These are phyloP conservation scores for Brienomyrus brachyistius DNA, from an alignment of 2,113 vertebrate genomes.

Conservation along the genomic window DNA sequence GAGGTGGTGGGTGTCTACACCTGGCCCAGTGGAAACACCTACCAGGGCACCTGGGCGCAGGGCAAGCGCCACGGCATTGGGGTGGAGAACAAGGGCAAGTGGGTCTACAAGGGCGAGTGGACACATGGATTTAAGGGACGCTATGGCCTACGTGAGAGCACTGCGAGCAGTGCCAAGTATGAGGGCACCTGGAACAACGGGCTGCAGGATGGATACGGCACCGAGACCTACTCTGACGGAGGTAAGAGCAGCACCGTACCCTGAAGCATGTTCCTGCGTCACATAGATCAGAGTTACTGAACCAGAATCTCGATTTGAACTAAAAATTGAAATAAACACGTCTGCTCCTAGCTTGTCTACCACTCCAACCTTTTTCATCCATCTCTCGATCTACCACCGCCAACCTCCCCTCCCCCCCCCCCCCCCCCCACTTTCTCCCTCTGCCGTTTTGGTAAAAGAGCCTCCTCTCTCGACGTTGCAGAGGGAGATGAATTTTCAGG, in stretches of 20 bases:
- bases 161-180: conserved; percentile 87
- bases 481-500: conserved; percentile 25
- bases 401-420: not conserved
- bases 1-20: conserved; percentile 98
- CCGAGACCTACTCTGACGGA: conserved; percentile 97
- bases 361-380: not conserved
- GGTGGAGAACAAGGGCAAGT: conserved; percentile 95
- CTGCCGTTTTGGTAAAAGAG: not conserved
- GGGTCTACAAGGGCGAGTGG: conserved; percentile 98
- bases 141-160: conserved; percentile 91
- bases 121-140: conserved; percentile 98
- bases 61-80: conserved; percentile 97
- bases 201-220: conserved; percentile 96
- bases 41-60: conserved; percentile 96
- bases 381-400: too few relatives aligned
- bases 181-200: conserved; percentile 99
- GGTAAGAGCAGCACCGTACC: conserved; percentile 64
- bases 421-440: not conserved
- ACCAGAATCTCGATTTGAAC: not conserved
- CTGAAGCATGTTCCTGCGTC: not conserved
- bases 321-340: conserved; percentile 64
- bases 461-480: conserved; percentile 17
- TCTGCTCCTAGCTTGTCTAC: conserved; percentile 43
- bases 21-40: conserved; percentile 98
- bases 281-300: not conserved